phyloP scores from a whole-genome alignment of 2,888 invertebrate species.

The Entomobrya proxima region DNA sequence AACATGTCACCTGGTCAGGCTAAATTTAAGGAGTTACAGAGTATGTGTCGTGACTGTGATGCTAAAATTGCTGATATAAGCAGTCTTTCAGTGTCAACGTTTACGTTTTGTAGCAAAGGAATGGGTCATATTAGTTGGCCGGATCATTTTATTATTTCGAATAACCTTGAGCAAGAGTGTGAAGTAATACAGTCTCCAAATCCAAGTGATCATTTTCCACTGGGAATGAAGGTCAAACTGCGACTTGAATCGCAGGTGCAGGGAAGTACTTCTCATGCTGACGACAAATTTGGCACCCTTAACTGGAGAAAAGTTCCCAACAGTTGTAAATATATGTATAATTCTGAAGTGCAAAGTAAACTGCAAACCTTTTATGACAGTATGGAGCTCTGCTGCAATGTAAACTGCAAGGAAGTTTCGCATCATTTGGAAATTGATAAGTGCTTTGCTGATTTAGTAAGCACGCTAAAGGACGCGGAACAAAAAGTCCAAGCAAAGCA shows the following conservation, averaged over 20 bases:
- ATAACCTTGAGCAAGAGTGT: neutral
- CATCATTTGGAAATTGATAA: neutral
- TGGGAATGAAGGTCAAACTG: neutral
- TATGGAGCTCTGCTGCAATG: neutral
- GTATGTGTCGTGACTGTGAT: neutral
- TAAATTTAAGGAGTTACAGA: neutral
- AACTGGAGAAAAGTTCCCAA: neutral
- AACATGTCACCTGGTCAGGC: neutral
- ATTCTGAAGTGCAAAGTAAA: neutral
- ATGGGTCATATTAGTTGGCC: neutral
- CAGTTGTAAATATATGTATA: neutral
- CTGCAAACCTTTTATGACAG: neutral
- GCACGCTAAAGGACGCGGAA: neutral
- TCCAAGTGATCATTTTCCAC: slow-evolving; percentile 28
- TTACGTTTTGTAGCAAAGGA: slow-evolving; percentile 15
- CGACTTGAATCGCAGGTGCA: neutral
- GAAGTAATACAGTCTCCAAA: neutral
- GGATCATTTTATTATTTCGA: slow-evolving; percentile 9
- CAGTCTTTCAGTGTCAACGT: neutral
- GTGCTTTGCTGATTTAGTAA: neutral
- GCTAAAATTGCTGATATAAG: neutral
- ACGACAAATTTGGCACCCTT: neutral
- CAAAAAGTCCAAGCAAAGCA: neutral
- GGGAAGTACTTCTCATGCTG: neutral
- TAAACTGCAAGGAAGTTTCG: neutral